Base-by-base conservation (phyloP, 2,888 invertebrate species). In the Cosmia trapezina region DNA sequence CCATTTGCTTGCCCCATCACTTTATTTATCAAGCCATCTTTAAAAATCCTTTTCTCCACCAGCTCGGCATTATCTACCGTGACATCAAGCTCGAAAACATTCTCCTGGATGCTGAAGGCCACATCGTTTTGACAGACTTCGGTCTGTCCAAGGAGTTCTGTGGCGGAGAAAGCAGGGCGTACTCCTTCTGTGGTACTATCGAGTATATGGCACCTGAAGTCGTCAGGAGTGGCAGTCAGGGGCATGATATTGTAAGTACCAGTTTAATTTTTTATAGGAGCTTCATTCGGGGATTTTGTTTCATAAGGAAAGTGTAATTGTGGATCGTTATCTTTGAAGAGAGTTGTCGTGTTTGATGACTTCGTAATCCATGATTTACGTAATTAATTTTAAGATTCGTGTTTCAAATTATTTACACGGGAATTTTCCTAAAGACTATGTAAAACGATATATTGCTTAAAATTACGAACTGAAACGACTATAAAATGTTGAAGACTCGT, bases 21-120 rank as follows among this genome's bases (percentile, higher is more conserved):
- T 19, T 33, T 22, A 45, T 19, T 28, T 67, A 67, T 14, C 2
- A 12, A 49, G 1, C 7, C 3, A n/a, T 63, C 4, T 69, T 5
- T 33, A 71, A 49, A 0, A 1, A 51, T 60, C 1, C 0, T 17
- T 60, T 70, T 57, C 11, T 53, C 65, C 84, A 96, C n/a, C 97
- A 99, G 98, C 97, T 99, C 94, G 99, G 99, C 83, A 99, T 99
- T 79, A 99, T 99, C 91, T 99, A 99, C 96, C 97, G 99, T 76
- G 99, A 99, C 94, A 99, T 99, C 87, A 99, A 99, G 92, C 96
- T 99, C 86, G 99, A 99, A 94, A 99, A 99, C 94, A 99, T 99
- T 78, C 97, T 99, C 45, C 97, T 99, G 81, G 99, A 99, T 96
- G 97, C 98, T 19, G 97, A 98, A 80, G 99, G 99, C 7, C 99